Evolutionary conservation across 2,797 vertebrate genomes (phyloP).

Genomic region (Amblyopsis hoosieri): DNA sequence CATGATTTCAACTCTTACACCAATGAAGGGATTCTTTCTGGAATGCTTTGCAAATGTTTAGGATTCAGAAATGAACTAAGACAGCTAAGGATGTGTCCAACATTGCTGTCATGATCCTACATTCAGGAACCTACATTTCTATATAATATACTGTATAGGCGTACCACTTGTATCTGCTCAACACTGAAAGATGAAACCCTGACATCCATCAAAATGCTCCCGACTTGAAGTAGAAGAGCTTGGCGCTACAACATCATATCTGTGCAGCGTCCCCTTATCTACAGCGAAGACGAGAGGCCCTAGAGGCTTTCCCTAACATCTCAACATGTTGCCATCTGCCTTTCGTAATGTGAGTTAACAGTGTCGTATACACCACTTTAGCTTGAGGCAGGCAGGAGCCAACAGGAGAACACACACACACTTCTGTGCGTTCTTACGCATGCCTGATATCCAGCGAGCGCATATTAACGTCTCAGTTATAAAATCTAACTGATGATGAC

Average conservation of each 20-base stretch:
- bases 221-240: conserved; percentile 33
- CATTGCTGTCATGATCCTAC: no score
- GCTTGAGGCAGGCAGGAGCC: conserved; percentile 35
- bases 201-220: background rate
- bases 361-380: conserved; percentile 17
- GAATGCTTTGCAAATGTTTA: no score
- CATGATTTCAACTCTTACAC: no score
- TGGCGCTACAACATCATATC: conserved; percentile 37
- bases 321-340: conserved; percentile 58
- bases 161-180: no score
- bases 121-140: no score
- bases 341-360: conserved; percentile 21
- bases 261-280: conserved; percentile 38
- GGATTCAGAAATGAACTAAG: no score
- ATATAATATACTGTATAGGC: no score
- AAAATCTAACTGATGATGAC: conserved; percentile 28
- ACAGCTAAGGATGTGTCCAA: no score
- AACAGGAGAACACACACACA: conserved; percentile 20
- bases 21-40: no score
- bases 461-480: conserved; percentile 3
- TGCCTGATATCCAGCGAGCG: conserved; percentile 2
- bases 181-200: background rate
- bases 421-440: background rate
- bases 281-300: conserved; percentile 34
- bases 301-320: conserved; percentile 34